Base-by-base conservation (phyloP, 2,113 vertebrate genomes). In the Hemicordylus capensis region DNA sequence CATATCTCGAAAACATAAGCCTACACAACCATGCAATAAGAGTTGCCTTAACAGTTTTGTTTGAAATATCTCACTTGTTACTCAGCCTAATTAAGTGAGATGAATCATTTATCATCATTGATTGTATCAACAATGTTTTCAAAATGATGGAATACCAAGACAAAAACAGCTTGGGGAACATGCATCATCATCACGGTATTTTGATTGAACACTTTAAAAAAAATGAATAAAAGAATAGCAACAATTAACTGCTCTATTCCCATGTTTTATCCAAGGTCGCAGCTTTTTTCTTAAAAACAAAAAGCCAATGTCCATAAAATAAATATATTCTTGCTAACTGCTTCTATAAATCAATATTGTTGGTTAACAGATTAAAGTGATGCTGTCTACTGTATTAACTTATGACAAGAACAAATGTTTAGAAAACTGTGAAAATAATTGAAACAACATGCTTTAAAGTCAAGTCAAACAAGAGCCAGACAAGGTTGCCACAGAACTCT, bases 81-180 rank as follows among this genome's bases (percentile, higher is more conserved):
- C 34, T 83, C 15, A 26, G 1, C 42, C 28, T 90, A 89, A 90
- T 95, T 93, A 91, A 83, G 85, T 89, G 73, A 93, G 84, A 87
- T 87, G 81, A 89, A 92, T 91, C 90, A 94, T 95, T 94, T 94
- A 89, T 93, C 90, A 89, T 91, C 87, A 90, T 91, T 85, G 89
- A 94, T 92, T 91, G 19, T 85, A 94, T 88, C 91, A 94, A 91
- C 73, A 90, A 11, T 82, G 54, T 76, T 89, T 91, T 92, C 89
- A 91, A 90, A 93, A 91, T 91, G 90, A 93, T 94, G 84, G 76
- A 95, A 89, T 80, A 84, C 67, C 37, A 87, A 64, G 85, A 89
- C 66, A 89, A 56, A 85, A 91, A 86, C 76, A 92, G 67, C 66
- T 85, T 87, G 76, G 11, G 54, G 78, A 87, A 74, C 46, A 92